A percentile compares a stretch with the other conserved stretches of the same genome.
Conservation (phyloP, 2,888 invertebrate genomes). For the Xiphydria camelus region DNA sequence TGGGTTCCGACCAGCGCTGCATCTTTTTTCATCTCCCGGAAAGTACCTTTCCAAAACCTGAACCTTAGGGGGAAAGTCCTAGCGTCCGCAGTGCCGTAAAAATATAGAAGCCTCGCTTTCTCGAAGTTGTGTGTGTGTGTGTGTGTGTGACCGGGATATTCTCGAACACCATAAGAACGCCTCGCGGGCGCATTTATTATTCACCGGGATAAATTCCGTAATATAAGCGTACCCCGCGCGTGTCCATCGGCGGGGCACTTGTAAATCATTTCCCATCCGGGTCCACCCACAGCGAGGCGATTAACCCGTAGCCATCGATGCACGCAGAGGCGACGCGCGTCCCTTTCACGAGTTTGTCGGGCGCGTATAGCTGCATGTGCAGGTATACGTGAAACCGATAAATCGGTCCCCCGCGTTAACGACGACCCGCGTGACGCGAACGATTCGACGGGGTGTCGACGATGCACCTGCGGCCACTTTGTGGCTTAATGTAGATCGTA, state of each 20-base stretch:
- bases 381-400: conserved; percentile 16
- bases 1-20: no score
- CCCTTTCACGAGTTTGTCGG: no score
- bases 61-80: no score
- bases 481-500: conserved; percentile 10
- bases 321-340: no score
- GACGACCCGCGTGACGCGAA: conserved; percentile 18
- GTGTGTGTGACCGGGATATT: no score
- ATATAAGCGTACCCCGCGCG: conserved; percentile 17
- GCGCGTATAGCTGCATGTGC: conserved; percentile 6
- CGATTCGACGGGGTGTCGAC: conserved; percentile 19
- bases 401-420: conserved; percentile 24
- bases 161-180: no score
- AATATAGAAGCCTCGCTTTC: no score
- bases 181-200: conserved; percentile 25
- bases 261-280: conserved; percentile 27
- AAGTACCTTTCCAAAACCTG: no score
- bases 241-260: conserved; percentile 23
- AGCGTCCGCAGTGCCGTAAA: no score
- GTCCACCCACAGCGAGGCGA: conserved; percentile 14
- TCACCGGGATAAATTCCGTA: conserved; percentile 7
- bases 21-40: neutral
- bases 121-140: no score
- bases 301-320: neutral
- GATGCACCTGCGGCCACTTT: conserved; percentile 15